Conservation (phyloP, 2,797 vertebrate species). For the Spinibarbus caldwelli region DNA sequence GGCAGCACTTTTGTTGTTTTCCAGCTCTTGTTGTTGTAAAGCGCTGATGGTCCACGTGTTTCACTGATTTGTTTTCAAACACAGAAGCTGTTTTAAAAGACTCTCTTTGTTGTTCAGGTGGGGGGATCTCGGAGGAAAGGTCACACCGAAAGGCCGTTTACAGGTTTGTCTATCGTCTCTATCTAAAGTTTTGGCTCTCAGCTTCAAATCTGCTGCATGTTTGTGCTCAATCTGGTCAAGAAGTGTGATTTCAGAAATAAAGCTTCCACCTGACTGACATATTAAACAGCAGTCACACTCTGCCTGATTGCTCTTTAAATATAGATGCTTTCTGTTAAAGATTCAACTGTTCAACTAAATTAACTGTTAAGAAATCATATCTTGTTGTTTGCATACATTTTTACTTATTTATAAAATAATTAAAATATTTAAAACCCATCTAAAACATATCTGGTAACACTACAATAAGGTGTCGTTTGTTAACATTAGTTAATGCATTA, state of each 20-base stretch:
- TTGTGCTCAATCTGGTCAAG: no score
- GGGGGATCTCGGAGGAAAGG: slow-evolving; percentile 89
- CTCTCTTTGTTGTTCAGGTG: slow-evolving; percentile 78
- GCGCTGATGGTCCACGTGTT: background rate
- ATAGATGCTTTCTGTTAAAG: background rate
- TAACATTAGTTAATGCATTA: no score
- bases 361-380: no score
- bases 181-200: no score
- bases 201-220: background rate
- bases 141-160: slow-evolving; percentile 84
- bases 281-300: background rate
- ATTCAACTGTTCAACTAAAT: no score
- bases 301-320: background rate
- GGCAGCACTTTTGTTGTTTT: slow-evolving; percentile 27
- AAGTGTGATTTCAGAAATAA: background rate
- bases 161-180: slow-evolving; percentile 90
- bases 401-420: no score
- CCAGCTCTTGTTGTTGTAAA: background rate
- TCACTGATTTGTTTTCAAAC: background rate
- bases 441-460: no score
- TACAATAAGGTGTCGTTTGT: no score
- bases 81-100: background rate
- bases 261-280: background rate
- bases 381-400: no score
- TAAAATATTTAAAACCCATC: no score